Base-by-base conservation (phyloP, 2,797 vertebrate species). In the Cygnus olor region DNA sequence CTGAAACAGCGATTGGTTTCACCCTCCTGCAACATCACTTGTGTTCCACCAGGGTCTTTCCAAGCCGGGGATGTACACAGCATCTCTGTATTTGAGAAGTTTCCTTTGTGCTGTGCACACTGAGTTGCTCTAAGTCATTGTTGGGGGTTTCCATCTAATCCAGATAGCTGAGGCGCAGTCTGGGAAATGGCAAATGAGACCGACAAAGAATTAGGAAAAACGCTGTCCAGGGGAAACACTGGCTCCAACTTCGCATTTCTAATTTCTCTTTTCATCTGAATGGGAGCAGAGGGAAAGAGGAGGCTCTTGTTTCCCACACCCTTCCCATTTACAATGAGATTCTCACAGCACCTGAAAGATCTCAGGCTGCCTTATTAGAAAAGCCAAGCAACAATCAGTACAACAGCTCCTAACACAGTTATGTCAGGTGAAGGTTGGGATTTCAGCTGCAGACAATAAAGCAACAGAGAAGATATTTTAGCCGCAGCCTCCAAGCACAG, bases 241-340 rank as follows among this genome's bases (percentile, higher is more conserved):
- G 24, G 38, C 79, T 93, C 16, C 76, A 74, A 28, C 5, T 83
- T 87, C 88, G 80, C 66, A 49, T 49, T 85, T 60, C 54, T 88
- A 76, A 81, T 92, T 95, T 94, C 56, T 89, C 44, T 85, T 80
- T 88, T 95, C n/a, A 25, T 84, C 47, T 63, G 83, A 71, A 92
- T 54, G 38, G 38, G 51, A 80, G 34, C 79, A 85, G 34, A n/a
- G 60, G 76, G 79, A 81, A 94, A 92, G 6, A 70, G 25, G 8
- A 88, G 17, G 24, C 65, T 80, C 76, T 76, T 21, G 6, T 69
- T 92, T 93, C 51, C 63, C 65, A 80, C 42, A 89, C 42, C 5
- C 15, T 58, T 32, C 64, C 58, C 73, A 79, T 45, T 84, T 80
- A 80, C 4, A 69, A 34, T n/a, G 60, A 56, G 89, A 85, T 79